Conservation (phyloP, 2,113 vertebrate species). For the Hemichromis elongatus region DNA sequence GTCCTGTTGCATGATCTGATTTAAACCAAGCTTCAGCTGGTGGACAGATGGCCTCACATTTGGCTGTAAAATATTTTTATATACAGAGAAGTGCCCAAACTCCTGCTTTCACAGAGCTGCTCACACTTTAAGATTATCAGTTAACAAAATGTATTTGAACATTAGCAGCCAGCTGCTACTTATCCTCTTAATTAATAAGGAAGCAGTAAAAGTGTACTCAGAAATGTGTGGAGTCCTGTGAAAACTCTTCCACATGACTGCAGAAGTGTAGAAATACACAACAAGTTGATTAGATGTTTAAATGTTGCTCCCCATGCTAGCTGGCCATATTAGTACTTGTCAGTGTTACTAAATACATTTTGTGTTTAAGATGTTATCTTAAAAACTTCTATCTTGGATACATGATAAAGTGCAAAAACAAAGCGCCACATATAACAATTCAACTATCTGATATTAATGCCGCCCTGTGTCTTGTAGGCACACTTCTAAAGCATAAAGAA, state of each 20-base stretch:
- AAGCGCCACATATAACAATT: not conserved
- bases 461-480: not conserved
- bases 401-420: not conserved
- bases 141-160: not conserved
- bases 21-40: not conserved
- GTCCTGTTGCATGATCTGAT: not conserved
- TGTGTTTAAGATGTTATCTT: not conserved
- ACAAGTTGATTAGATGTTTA: not conserved
- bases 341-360: not conserved
- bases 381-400: not conserved
- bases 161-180: not conserved
- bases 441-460: not conserved
- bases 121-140: not conserved
- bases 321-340: not conserved
- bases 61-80: not conserved
- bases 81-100: not conserved
- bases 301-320: not conserved
- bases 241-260: not conserved
- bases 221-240: not conserved
- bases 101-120: not conserved
- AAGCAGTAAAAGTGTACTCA: not conserved
- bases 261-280: not conserved
- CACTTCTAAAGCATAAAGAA: not conserved
- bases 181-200: not conserved
- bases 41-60: not conserved